Percentiles rank a stretch among this genome's conserved stretches.
Evolutionary conservation across 2,113 vertebrate genomes (phyloP).

Genomic region (Psittacara wagleri): DNA sequence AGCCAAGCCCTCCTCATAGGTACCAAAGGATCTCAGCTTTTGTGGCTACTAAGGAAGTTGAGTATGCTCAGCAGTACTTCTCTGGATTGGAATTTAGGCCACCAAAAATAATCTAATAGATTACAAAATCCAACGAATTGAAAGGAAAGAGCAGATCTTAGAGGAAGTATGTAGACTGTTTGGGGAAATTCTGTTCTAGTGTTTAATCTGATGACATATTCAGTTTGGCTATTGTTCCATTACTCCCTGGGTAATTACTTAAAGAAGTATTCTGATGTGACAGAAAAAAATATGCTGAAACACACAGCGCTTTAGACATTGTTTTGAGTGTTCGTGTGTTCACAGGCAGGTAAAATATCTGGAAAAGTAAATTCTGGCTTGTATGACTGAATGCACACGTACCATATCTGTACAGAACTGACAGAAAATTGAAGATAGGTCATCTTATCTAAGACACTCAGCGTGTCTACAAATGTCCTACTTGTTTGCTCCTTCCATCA

Average conservation of each 20-base stretch:
- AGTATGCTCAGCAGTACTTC: background rate
- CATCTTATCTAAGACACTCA: background rate
- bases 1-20: background rate
- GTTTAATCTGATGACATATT: background rate
- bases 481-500: background rate
- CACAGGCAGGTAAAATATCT: background rate
- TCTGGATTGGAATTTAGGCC: background rate
- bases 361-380: background rate
- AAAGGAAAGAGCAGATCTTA: background rate
- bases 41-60: background rate
- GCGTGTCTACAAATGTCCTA: background rate
- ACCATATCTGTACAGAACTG: background rate
- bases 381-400: background rate
- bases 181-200: background rate
- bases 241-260: background rate
- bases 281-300: background rate
- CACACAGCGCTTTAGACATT: background rate
- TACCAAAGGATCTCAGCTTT: background rate
- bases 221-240: background rate
- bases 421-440: background rate
- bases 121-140: background rate
- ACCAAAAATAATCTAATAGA: background rate
- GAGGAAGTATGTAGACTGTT: background rate
- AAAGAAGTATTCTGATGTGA: background rate
- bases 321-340: background rate